phyloP scores from a whole-genome alignment of 1,140 invertebrate genomes.

The Helicorthomorpha holstii region DNA sequence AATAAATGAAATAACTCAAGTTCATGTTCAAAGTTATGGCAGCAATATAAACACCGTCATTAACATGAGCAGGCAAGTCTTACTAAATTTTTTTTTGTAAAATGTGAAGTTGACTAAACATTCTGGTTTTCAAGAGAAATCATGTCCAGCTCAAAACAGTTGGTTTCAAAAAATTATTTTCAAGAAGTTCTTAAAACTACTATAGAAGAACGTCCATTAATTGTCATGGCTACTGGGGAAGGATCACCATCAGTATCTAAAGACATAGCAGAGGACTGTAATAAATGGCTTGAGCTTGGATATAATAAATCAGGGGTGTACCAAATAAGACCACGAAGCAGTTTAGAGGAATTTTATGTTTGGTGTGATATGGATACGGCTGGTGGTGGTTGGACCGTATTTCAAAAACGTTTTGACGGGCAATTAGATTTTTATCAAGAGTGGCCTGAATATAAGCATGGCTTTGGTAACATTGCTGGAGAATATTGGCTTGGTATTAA shows the following conservation, averaged over 20 bases:
- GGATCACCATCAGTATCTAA: too few species aligned
- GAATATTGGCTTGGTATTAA: conserved; percentile 40
- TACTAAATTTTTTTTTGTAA: too few species aligned
- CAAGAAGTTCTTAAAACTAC: too few species aligned
- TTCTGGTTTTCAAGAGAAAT: too few species aligned
- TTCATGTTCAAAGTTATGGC: conserved; percentile 3
- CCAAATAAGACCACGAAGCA: conserved; percentile 18
- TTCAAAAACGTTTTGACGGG: conserved; percentile 42
- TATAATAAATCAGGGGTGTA: conserved; percentile 24
- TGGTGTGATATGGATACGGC: conserved; percentile 37
- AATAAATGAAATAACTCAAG: too few species aligned
- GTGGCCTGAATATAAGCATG: conserved; percentile 45
- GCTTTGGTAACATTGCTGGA: conserved; percentile 42
- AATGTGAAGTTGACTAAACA: too few species aligned
- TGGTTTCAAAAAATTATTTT: conserved; percentile 8
- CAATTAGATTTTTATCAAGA: conserved; percentile 39
- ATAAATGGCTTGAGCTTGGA: conserved; percentile 14
- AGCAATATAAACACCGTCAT: too few species aligned
- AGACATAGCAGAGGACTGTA: conserved; percentile 22
- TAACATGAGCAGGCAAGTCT: too few species aligned
- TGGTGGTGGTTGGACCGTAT: conserved; percentile 41
- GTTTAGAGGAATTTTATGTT: conserved; percentile 34
- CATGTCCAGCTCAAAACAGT: too few species aligned
- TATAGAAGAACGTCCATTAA: too few species aligned
- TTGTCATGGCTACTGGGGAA: too few species aligned